These are phyloP conservation scores for Carduelis carduelis DNA, from an alignment of 2,797 vertebrate species.

Conservation along the genomic window DNA sequence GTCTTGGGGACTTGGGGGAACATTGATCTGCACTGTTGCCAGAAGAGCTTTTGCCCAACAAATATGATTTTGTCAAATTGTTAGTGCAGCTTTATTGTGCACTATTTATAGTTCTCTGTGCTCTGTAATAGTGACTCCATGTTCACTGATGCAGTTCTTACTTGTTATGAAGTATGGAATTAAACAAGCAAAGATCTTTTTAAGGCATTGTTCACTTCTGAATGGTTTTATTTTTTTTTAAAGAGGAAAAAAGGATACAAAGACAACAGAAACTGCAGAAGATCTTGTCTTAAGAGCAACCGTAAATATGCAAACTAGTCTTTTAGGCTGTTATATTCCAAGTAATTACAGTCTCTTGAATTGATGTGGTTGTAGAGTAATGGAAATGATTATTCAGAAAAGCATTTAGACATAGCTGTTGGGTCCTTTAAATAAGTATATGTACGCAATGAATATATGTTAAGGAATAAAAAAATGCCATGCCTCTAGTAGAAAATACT, in stretches of 20 bases:
- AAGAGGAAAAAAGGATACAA: not conserved
- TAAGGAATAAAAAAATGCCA: not conserved
- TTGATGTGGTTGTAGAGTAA: conserved; percentile 20
- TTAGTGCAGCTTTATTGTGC: not conserved
- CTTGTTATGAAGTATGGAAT: not conserved
- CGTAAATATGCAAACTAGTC: not conserved
- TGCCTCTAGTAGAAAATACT: not conserved
- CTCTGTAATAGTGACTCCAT: not conserved
- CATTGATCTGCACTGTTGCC: not conserved
- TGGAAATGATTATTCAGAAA: not conserved
- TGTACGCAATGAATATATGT: not conserved
- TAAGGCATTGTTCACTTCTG: not conserved
- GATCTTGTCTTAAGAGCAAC: not conserved
- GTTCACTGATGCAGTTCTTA: not conserved
- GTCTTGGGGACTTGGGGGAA: not conserved
- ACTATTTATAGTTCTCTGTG: not conserved
- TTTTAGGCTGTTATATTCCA: not conserved
- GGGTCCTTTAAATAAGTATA: not conserved
- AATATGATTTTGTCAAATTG: not conserved
- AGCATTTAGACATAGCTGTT: not conserved
- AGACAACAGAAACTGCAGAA: not conserved
- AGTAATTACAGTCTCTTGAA: not conserved
- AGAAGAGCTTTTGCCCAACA: not conserved
- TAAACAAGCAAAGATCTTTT: not conserved
- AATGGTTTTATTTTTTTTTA: not conserved